Conservation (phyloP, 2,113 vertebrate species). For the Xenotilapia longispinis region DNA sequence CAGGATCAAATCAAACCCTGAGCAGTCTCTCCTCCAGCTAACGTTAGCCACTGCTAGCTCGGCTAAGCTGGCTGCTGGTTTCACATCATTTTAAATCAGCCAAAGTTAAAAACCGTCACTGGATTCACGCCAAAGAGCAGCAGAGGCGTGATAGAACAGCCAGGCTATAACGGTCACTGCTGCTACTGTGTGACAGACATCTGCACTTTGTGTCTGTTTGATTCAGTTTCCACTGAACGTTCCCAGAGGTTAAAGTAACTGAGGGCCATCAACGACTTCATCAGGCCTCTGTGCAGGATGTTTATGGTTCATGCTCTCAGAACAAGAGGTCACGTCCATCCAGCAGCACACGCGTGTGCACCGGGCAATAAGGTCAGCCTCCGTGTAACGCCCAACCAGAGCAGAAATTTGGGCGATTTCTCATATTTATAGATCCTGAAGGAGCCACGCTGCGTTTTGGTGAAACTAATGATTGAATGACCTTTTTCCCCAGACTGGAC, state of each 20-base stretch:
- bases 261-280: not conserved
- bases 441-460: not conserved
- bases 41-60: not conserved
- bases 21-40: not conserved
- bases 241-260: not conserved
- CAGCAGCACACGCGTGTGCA: not conserved
- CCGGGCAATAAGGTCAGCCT: not conserved
- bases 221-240: not conserved
- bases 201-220: not conserved
- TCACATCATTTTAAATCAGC: not conserved
- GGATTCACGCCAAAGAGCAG: not conserved
- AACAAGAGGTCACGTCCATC: not conserved
- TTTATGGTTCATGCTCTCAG: not conserved
- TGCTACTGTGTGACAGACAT: not conserved
- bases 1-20: not conserved
- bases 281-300: not conserved
- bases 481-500: not conserved
- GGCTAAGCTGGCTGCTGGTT: not conserved
- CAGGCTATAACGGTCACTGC: not conserved
- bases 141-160: not conserved
- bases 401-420: not conserved
- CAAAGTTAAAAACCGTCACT: not conserved
- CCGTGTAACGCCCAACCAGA: fast-evolving
- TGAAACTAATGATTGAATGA: not conserved
- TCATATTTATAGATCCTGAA: not conserved